Conservation (phyloP, 53 echinoderm and acorn worm species). For the Paracentrotus lividus region DNA sequence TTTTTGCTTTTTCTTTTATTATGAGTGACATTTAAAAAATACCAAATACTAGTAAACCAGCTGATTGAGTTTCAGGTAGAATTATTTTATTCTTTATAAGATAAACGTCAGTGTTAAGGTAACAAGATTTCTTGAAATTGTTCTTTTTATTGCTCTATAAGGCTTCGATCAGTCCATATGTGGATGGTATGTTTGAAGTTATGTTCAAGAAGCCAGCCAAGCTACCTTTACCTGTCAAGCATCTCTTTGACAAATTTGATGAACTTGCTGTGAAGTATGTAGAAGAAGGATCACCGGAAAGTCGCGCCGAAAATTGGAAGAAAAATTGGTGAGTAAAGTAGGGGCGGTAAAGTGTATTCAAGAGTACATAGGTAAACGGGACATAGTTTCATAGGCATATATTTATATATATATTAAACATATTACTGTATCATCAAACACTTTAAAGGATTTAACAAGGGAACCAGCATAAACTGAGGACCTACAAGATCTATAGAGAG, state of each 20-base stretch:
- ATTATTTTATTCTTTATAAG: not conserved
- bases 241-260: conserved; percentile 58
- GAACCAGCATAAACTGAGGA: no score
- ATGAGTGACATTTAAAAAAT: no score
- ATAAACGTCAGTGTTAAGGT: not conserved
- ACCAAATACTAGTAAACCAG: no score
- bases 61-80: no score
- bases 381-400: not conserved
- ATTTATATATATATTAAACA: not conserved
- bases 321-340: conserved; percentile 1
- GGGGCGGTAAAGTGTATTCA: not conserved
- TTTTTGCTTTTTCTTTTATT: no score
- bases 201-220: conserved; percentile 28
- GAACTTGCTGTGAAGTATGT: conserved; percentile 31
- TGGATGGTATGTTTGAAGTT: conserved; percentile 21
- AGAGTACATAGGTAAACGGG: not conserved
- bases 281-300: not conserved
- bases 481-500: no score
- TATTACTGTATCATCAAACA: not conserved
- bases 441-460: no score
- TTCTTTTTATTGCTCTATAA: not conserved
- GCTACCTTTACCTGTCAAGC: conserved; percentile 45
- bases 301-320: not conserved
- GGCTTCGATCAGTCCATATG: not conserved
- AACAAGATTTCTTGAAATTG: no score